Evolutionary conservation across 2,113 vertebrate genomes (phyloP).

Genomic region (Microtus ochrogaster): DNA sequence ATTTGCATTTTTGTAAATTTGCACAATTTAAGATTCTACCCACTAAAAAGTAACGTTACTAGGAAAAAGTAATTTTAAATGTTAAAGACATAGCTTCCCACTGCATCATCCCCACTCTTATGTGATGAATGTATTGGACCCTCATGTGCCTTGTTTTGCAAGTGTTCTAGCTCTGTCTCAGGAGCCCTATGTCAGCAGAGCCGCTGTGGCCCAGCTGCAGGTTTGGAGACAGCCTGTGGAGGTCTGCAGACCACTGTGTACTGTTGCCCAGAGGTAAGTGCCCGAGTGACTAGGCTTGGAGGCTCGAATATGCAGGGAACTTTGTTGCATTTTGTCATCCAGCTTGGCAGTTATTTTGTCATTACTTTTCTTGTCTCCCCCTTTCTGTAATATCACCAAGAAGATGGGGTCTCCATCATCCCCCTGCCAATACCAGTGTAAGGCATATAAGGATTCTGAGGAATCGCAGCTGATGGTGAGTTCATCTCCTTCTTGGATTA

Average conservation of each 20-base stretch:
- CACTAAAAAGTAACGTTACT: background rate
- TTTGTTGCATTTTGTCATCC: slow-evolving; percentile 46
- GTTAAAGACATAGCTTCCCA: background rate
- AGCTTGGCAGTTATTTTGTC: background rate
- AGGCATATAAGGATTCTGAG: background rate
- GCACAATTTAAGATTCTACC: background rate
- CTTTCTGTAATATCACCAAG: background rate
- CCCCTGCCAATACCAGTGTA: slow-evolving; percentile 57
- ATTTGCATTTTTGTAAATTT: background rate
- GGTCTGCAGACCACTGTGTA: background rate
- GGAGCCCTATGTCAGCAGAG: background rate
- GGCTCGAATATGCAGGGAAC: background rate
- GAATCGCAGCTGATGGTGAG: slow-evolving; percentile 46
- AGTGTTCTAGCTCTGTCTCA: background rate
- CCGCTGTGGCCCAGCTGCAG: background rate
- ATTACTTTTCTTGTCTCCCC: background rate
- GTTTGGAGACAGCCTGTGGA: background rate
- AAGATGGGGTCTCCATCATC: background rate
- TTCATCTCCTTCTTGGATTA: background rate
- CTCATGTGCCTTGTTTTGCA: background rate
- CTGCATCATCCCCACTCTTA: background rate
- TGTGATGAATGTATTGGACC: background rate
- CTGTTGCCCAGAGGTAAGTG: slow-evolving; percentile 19
- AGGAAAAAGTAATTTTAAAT: slow-evolving; percentile 7
- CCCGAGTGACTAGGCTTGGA: background rate